phyloP scores from a whole-genome alignment of 2,797 vertebrate genomes.

The Anguilla obscura region DNA sequence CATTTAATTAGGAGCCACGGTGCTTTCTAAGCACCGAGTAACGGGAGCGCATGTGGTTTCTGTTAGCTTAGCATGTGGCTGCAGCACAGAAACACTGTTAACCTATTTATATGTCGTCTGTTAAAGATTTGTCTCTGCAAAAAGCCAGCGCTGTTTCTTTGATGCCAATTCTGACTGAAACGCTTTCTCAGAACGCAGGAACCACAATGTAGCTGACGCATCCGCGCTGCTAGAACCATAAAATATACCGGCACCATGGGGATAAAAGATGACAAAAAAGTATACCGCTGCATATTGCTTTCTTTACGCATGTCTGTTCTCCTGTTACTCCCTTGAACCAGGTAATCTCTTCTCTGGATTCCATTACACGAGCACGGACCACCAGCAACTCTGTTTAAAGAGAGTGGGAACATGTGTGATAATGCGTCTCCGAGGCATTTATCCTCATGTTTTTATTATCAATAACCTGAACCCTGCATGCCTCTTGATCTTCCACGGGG shows the following conservation, averaged over 20 bases:
- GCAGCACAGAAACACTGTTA: conserved; percentile 55
- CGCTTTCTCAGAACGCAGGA: conserved; percentile 65
- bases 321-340: conserved; percentile 41
- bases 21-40: conserved; percentile 35
- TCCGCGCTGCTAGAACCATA: conserved; percentile 62
- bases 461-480: not conserved
- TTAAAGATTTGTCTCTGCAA: conserved; percentile 57
- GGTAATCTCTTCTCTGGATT: conserved; percentile 45
- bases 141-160: conserved; percentile 54
- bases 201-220: conserved; percentile 65
- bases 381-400: conserved; percentile 60
- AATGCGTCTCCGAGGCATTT: conserved; percentile 44
- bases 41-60: conserved; percentile 61
- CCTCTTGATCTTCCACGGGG: not conserved
- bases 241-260: conserved; percentile 55
- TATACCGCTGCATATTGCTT: conserved; percentile 61
- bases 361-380: conserved; percentile 56
- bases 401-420: conserved; percentile 57
- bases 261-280: conserved; percentile 38
- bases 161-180: conserved; percentile 59
- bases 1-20: conserved; percentile 40
- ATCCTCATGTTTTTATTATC: conserved; percentile 12
- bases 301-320: conserved; percentile 56
- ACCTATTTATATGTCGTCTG: conserved; percentile 56
- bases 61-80: conserved; percentile 63